Percentiles rank a stretch among this genome's conserved stretches.
Evolutionary conservation across 92 coral and sea anemone species (phyloP).

Genomic region (Anthopleura xanthogrammica): DNA sequence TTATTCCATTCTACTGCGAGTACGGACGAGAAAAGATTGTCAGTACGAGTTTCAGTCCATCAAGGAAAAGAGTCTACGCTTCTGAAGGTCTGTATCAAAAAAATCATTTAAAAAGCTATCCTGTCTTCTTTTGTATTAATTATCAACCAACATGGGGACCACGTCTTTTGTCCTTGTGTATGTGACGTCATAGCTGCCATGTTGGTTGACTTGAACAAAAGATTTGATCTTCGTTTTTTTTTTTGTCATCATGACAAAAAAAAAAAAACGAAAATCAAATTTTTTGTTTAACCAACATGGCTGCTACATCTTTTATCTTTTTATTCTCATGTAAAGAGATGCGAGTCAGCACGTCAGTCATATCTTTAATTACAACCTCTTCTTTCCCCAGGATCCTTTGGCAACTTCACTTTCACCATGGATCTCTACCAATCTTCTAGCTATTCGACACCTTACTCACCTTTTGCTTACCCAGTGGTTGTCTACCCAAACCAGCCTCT

Average conservation of each 20-base stretch:
- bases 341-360: no score
- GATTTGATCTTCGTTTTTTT: no score
- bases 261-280: no score
- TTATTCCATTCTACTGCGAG: slow-evolving; percentile 6
- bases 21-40: slow-evolving; percentile 8
- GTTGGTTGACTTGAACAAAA: no score
- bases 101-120: not conserved
- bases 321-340: no score
- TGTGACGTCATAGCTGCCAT: no score
- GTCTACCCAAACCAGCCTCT: slow-evolving; percentile 16
- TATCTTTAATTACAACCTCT: not conserved
- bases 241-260: no score
- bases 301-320: no score
- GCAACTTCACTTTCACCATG: slow-evolving; percentile 26
- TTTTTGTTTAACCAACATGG: not conserved
- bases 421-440: not conserved
- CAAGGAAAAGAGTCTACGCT: not conserved
- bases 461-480: slow-evolving; percentile 6
- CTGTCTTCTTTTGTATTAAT: no score
- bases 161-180: no score
- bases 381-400: slow-evolving; percentile 1
- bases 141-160: no score
- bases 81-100: slow-evolving; percentile 16
- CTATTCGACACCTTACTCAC: not conserved
- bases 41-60: slow-evolving; percentile 15